Conservation (phyloP, 2,113 vertebrate species). For the Onychorhynchus coronatus region DNA sequence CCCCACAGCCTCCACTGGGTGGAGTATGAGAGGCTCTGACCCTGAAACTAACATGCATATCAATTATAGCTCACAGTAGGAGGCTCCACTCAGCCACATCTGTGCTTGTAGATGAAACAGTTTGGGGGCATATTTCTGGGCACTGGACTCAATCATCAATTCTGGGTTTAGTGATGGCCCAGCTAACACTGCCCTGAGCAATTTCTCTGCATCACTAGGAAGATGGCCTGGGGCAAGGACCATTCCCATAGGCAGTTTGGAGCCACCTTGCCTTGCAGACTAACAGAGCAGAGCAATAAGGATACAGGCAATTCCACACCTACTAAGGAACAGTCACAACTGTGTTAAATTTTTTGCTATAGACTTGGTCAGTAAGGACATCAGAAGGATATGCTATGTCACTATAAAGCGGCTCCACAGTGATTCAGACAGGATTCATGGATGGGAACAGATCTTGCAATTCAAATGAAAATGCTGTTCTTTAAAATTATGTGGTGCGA, state of each 20-base stretch:
- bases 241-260: not conserved
- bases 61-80: not conserved
- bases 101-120: not conserved
- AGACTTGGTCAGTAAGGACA: not conserved
- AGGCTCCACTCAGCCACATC: not conserved
- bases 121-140: not conserved
- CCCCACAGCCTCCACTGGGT: not conserved
- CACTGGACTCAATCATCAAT: not conserved
- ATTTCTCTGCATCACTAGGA: not conserved
- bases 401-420: not conserved
- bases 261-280: not conserved
- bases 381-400: not conserved
- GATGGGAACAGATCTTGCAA: not conserved
- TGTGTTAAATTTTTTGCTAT: not conserved
- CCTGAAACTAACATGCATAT: not conserved
- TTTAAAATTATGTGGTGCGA: not conserved
- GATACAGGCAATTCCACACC: not conserved
- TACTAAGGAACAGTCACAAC: not conserved
- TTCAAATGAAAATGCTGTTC: not conserved
- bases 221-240: not conserved
- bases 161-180: not conserved
- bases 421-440: not conserved
- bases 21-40: not conserved
- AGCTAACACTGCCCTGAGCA: not conserved
- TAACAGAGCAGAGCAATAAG: not conserved